Conservation (phyloP, 2,888 invertebrate species). For the Lacanobia wlatinum region DNA sequence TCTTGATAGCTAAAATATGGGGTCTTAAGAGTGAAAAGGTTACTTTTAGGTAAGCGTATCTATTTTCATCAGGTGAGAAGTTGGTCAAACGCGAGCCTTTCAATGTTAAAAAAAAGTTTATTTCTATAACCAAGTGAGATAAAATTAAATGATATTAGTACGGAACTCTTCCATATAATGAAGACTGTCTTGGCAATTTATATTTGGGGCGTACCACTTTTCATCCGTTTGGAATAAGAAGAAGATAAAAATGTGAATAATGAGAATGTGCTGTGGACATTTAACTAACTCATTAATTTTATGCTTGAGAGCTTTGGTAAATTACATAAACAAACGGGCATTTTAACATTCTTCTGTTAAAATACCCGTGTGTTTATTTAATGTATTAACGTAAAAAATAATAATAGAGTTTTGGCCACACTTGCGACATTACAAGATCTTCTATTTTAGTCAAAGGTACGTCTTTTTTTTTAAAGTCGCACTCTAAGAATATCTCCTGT, state of each 20-base stretch:
- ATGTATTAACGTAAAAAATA: too few relatives aligned
- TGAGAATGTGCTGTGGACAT: slow-evolving; percentile 29
- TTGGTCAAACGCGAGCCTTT: too few relatives aligned
- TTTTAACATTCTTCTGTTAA: neutral
- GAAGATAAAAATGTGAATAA: slow-evolving; percentile 52
- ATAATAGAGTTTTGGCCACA: too few relatives aligned
- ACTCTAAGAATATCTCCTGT: too few relatives aligned
- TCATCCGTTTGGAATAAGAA: slow-evolving; percentile 27
- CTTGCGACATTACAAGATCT: too few relatives aligned
- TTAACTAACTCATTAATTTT: slow-evolving; percentile 43
- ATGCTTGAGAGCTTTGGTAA: neutral
- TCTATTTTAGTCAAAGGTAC: too few relatives aligned
- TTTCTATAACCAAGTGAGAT: neutral
- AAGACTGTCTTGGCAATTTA: slow-evolving; percentile 14
- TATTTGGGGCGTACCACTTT: slow-evolving; percentile 46
- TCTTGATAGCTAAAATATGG: too few relatives aligned
- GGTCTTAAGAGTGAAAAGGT: too few relatives aligned
- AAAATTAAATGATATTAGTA: neutral
- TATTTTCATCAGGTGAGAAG: too few relatives aligned
- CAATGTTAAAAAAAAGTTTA: neutral
- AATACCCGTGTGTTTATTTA: too few relatives aligned
- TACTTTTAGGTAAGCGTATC: too few relatives aligned
- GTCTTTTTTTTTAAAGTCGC: too few relatives aligned
- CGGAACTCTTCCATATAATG: slow-evolving; percentile 33
- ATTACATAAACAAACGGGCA: neutral